phyloP scores from a whole-genome alignment of 2,113 vertebrate genomes.

The Hylia prasina region DNA sequence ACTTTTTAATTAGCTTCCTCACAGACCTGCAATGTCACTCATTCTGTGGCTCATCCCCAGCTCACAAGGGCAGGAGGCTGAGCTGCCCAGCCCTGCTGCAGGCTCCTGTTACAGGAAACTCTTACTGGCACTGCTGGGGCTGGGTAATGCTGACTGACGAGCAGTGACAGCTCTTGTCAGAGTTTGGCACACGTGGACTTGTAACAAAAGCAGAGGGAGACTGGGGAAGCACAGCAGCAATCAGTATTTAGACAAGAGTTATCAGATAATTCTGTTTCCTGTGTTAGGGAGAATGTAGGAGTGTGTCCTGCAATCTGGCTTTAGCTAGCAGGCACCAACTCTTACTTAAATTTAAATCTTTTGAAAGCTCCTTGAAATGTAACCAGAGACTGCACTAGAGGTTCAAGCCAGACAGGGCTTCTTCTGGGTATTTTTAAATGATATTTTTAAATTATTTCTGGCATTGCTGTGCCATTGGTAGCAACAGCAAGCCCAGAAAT shows the following conservation, averaged over 20 bases:
- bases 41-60: neutral
- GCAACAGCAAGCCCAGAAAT: neutral
- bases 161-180: neutral
- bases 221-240: neutral
- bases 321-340: neutral
- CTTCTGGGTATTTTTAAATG: neutral
- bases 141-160: neutral
- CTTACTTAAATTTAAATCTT: neutral
- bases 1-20: neutral
- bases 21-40: accelerated
- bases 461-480: neutral
- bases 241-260: neutral
- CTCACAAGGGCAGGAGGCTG: neutral
- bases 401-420: neutral
- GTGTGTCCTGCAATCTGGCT: neutral
- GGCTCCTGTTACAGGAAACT: neutral
- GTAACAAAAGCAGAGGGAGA: neutral
- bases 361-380: neutral
- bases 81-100: neutral
- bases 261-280: neutral
- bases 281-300: neutral
- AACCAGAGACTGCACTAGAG: neutral
- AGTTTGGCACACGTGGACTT: accelerated
- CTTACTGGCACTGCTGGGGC: neutral
- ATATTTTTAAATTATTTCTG: neutral